A percentile compares a stretch with the other conserved stretches of the same genome.
Conservation (phyloP, 2,113 vertebrate genomes). For the Oriolus oriolus region DNA sequence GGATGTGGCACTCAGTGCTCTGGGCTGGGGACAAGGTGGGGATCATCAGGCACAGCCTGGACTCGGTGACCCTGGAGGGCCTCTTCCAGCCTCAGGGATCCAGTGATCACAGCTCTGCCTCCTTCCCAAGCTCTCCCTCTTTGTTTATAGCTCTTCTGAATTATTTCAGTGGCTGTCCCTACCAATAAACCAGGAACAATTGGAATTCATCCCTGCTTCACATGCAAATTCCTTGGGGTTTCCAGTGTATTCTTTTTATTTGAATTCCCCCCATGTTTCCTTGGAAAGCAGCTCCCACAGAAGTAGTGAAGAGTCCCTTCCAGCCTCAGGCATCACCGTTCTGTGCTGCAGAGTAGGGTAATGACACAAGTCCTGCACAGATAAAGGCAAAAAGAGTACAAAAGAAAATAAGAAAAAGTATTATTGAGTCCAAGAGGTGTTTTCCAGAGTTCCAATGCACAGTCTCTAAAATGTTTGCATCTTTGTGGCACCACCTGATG, state of each 20-base stretch:
- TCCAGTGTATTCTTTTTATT: background rate
- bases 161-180: background rate
- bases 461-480: background rate
- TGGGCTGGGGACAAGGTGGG: background rate
- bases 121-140: background rate
- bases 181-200: background rate
- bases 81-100: background rate
- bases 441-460: background rate
- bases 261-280: background rate
- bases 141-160: background rate
- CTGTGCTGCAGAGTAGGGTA: background rate
- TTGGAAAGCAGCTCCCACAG: background rate
- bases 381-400: background rate
- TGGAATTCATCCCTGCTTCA: background rate
- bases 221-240: background rate
- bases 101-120: background rate
- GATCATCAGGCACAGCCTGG: accelerated
- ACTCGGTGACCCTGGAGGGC: accelerated
- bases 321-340: background rate
- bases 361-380: background rate
- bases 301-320: background rate
- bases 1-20: background rate
- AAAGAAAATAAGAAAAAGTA: background rate
- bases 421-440: background rate
- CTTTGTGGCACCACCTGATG: background rate